Base-by-base conservation (phyloP, 2,113 vertebrate species). In the Lonchura striata region DNA sequence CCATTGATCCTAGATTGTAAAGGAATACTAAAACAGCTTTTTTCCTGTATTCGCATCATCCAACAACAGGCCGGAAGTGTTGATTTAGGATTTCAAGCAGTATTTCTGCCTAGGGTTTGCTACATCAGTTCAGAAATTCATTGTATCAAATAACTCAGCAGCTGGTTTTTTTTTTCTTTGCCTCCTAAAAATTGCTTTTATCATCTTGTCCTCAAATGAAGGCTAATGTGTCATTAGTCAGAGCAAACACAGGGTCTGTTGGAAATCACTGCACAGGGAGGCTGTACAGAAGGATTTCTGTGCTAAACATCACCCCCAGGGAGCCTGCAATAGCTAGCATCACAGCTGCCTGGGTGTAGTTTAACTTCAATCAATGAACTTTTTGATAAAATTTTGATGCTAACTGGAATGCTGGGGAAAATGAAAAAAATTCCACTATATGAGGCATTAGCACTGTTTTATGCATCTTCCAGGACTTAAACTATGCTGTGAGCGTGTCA, bases 151-250 rank as follows among this genome's bases (percentile, higher is more conserved):
- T 8, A 59, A 89, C 56, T 94, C 86, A 92, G 71, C 78, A 88
- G 65, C 44, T 97, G 31, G 71, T 86, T 63, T 56, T 24, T 30
- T 14, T 27, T 30, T 15, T 5, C 27, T 63, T 52, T 30, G 2
- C 15, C 47, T 90, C 25, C 91, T 86, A 86, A 95, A 97, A 97
- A 92, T 82, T 81, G 72, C 44, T 86, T 92, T 90, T 96, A 91
- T 96, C 83, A 91, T 24, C 47, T 68, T 94, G 61, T 71, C 61
- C 70, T 85, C 70, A 80, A 19, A 41, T 15, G 60, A 94, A 92
- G 87, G 52, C 46, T 42, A 52, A 83, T 92, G 90, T 78, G 28
- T 77, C 78, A 89, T 96, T 94, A 93, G 80, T 97, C 88, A 96
- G 86, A 95, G 79, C 69, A 93, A 93, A 42, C 0, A 2, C 9